These are phyloP conservation scores for Galendromus occidentalis DNA, from an alignment of 1,140 invertebrate species.

Conservation along the genomic window DNA sequence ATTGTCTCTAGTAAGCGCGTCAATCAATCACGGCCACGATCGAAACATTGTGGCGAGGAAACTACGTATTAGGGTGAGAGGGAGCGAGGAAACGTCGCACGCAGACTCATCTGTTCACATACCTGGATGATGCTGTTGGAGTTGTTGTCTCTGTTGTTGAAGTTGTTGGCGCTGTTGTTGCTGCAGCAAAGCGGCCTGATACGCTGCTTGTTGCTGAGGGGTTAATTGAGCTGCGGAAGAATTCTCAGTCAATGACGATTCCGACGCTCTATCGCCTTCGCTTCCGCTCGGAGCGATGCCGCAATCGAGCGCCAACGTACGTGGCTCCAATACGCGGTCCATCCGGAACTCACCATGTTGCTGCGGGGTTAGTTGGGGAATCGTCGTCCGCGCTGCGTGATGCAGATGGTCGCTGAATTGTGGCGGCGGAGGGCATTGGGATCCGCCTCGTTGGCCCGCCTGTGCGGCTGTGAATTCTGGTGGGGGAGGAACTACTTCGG, in stretches of 20 bases:
- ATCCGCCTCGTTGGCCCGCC: not conserved
- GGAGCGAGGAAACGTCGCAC: too few relatives aligned
- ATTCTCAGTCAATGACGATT: not conserved
- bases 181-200: constrained; percentile 2
- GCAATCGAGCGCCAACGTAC: too few relatives aligned
- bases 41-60: too few relatives aligned
- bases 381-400: not conserved
- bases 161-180: constrained; percentile 12
- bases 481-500: constrained; percentile 22
- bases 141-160: constrained; percentile 13
- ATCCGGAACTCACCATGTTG: not conserved
- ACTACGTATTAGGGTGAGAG: too few relatives aligned
- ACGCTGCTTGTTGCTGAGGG: not conserved
- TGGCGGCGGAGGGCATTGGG: not conserved
- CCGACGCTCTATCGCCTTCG: not conserved
- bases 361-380: not conserved
- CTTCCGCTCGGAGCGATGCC: too few relatives aligned
- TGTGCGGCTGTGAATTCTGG: constrained; percentile 20
- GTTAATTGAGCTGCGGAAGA: not conserved
- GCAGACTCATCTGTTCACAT: not conserved
- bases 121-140: constrained; percentile 12
- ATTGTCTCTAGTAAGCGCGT: too few relatives aligned
- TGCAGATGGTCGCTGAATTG: constrained; percentile 8
- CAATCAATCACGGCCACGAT: too few relatives aligned
- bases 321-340: too few relatives aligned